These are phyloP conservation scores for Petrolisthes manimaculis DNA, from an alignment of 2,888 invertebrate species.

Conservation along the genomic window DNA sequence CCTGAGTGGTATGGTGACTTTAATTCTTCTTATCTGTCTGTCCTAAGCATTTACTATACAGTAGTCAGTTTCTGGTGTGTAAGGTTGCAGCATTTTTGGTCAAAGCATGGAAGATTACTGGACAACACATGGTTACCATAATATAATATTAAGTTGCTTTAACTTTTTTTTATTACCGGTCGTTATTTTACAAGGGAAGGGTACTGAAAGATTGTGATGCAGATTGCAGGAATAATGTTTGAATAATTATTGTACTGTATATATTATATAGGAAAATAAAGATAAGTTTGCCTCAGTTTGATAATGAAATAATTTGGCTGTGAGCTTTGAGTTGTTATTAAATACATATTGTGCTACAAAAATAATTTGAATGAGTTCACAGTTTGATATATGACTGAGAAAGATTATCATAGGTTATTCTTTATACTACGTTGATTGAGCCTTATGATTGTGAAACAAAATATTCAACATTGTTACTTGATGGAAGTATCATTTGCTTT, in stretches of 20 bases:
- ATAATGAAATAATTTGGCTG: conserved; percentile 44
- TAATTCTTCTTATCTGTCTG: conserved; percentile 7
- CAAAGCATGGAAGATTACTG: conserved; percentile 17
- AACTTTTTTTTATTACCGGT: conserved; percentile 17
- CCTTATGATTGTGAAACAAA: conserved; percentile 26
- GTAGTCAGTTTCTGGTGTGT: conserved; percentile 34
- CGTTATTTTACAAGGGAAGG: background rate
- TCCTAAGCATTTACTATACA: conserved; percentile 23
- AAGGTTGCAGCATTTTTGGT: conserved; percentile 26
- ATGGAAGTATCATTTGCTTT: conserved; percentile 15
- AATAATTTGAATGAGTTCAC: conserved; percentile 12
- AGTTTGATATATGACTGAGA: conserved; percentile 2
- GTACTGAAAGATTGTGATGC: conserved; percentile 18
- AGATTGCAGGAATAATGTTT: conserved; percentile 25
- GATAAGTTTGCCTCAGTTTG: conserved; percentile 39
- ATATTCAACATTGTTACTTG: background rate
- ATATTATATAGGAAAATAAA: conserved; percentile 35
- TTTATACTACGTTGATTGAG: conserved; percentile 36
- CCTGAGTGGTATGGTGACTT: background rate
- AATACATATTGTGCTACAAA: background rate
- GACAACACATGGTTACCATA: conserved; percentile 34
- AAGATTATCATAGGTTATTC: background rate
- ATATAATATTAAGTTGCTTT: conserved; percentile 34
- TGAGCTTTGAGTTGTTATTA: conserved; percentile 34
- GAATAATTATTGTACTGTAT: conserved; percentile 18